Evolutionary conservation across 1,140 invertebrate genomes (phyloP), one percentile per base, ranked within the genome.

Genomic region (Subanguina moxae): DNA sequence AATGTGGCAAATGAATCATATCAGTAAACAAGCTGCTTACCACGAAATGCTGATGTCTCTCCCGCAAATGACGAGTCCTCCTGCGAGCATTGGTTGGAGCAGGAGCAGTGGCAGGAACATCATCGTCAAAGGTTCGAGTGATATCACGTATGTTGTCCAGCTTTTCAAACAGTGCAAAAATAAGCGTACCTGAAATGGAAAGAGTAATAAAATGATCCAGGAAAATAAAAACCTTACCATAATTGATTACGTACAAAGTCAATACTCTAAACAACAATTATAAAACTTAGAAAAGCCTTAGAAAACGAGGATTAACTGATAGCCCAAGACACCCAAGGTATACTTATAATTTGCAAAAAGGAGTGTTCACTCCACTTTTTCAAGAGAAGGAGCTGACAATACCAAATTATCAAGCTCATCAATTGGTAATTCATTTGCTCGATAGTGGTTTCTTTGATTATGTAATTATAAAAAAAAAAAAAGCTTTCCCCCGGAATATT

Each of bases 191-290:
- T 56, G 43, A 56, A 57, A 7, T 52, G n/a, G 15, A 52, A 11
- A 56, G 11, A n/a, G 9, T 23, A 13, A 61, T 27, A 13, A 9
- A 64, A 58, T 15, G 13, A 8, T 59, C 25, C 8, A 8, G 7
- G n/a, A 13, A 65, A 27, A n/a, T 17, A 27, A 5, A 59, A 58
- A 5, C 23, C 15, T 52, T 52, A 30, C 28, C 94, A 73, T 97
- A 87, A 84, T 96, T 97, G n/a, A 97, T 84, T 58, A 97, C 87
- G 85, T 97, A 95, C n/a, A 97, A 85, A 1, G 91, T 86, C 89
- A 97, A 93, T 72, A 97, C 96, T 78, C 94, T 92, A 65, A 67
- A 67, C 19, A 70, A n/a, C 23, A 67, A 57, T 65, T 1, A 17
- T 38, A 42, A 32, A 67, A 32, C 11, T 15, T 28, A 56, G 28